These are phyloP conservation scores for Ceratoteleas bidentatus DNA, from an alignment of 1,140 invertebrate species.

Conservation along the genomic window DNA sequence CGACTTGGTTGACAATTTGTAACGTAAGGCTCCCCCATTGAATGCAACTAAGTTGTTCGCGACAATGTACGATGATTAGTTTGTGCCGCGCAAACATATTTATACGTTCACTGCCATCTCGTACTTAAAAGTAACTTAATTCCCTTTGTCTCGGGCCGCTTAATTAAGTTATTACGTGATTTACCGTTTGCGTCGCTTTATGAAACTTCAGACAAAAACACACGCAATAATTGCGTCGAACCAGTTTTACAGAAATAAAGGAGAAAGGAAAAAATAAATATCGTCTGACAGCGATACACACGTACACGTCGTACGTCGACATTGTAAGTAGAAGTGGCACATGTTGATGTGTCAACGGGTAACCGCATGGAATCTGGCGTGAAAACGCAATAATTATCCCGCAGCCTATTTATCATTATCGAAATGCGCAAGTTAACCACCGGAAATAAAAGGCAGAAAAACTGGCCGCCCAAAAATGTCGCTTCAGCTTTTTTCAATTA, in stretches of 20 bases:
- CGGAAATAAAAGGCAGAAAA: neutral
- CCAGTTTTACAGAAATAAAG: neutral
- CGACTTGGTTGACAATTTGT: slow-evolving; percentile 40
- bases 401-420: slow-evolving; percentile 2
- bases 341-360: neutral
- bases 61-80: slow-evolving; percentile 12
- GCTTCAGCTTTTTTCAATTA: neutral
- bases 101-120: neutral
- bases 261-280: neutral
- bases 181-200: neutral
- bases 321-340: slow-evolving; percentile 5
- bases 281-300: neutral
- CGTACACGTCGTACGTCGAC: neutral
- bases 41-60: slow-evolving; percentile 13
- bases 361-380: neutral
- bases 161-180: neutral
- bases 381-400: slow-evolving; percentile 5
- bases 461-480: neutral
- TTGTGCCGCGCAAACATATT: slow-evolving; percentile 1
- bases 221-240: too few relatives aligned
- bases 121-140: neutral
- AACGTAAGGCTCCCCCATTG: slow-evolving; percentile 22
- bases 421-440: neutral
- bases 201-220: too few relatives aligned
- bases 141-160: neutral